Conservation (phyloP, 2,888 invertebrate genomes). For the Trachelus tabidus region DNA sequence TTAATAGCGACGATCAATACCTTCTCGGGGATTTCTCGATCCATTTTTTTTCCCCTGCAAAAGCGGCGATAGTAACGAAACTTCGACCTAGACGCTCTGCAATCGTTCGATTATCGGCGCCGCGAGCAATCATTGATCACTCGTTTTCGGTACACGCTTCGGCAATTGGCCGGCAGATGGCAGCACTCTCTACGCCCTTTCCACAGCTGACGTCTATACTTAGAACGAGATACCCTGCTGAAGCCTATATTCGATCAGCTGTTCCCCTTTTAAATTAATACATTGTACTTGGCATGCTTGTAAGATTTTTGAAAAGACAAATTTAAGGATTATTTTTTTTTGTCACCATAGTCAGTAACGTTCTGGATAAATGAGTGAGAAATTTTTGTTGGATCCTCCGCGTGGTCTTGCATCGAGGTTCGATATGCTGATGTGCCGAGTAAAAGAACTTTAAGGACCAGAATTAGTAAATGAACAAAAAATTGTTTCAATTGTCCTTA, state of each 20-base stretch:
- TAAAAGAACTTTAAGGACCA: not conserved
- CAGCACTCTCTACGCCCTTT: not conserved
- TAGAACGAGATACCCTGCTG: not conserved
- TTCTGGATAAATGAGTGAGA: too few relatives aligned
- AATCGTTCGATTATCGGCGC: not conserved
- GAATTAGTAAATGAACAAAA: not conserved
- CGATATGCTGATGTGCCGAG: not conserved
- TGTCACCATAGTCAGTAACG: not conserved
- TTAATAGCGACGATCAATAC: not conserved
- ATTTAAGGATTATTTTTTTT: not conserved
- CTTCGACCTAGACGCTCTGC: not conserved
- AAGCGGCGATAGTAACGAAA: not conserved
- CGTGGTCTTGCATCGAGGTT: not conserved
- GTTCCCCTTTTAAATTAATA: not conserved
- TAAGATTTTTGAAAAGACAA: not conserved
- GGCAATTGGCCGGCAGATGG: not conserved
- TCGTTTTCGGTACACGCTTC: not conserved
- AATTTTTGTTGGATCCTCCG: too few relatives aligned
- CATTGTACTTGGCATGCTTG: not conserved
- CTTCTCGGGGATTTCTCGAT: not conserved
- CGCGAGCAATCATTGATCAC: not conserved
- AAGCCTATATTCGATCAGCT: not conserved
- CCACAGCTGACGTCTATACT: not conserved
- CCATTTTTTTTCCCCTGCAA: not conserved
- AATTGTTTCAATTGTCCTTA: fast-evolving